Base-by-base conservation (phyloP, 2,113 vertebrate species). In the Danionella cerebrum region DNA sequence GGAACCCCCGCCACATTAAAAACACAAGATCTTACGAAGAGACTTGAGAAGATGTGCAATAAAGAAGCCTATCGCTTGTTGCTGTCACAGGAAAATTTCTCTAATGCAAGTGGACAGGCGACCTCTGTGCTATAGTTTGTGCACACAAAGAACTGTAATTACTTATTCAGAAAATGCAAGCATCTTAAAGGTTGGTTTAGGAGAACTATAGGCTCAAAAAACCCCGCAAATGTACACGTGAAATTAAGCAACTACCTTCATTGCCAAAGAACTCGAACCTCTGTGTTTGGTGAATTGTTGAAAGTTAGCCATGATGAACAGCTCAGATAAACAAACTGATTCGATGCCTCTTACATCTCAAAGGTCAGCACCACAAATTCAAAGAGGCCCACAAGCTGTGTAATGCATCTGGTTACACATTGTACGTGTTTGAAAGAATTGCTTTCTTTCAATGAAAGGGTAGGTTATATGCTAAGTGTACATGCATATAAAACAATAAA, bases 161-260 rank as follows among this genome's bases (percentile, higher is more conserved):
- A 82, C 74, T 65, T 72, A 78, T 82, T 82, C 80, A 82, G 58
- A 75, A 79, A 79, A 79, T 82, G 80, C 80, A 79, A 76, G 80
- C 77, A 78, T 78, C 72, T 73, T 72, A 67, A 76, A 79, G 76
- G 68, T 75, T 79, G 75, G 70, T 77, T 55, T 64, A 58, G 53
- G 59, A 76, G 67, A 59, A 78, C 68, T 72, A 58, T 63, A 71
- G 71, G 66, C 65, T 62, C 69, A 65, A 52, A 76, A 70, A 76
- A 59, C 24, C 38, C 19, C 67, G 67, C 42, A 36, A 18, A 52
- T 22, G 50, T 22, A 36, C 36, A 53, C 12, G 33, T 69, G 48
- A 72, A 65, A 77, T 58, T 64, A 68, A 72, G 72, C 31, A 38
- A 67, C 72, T 52, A 45, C 24, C 63, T 55, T 72, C 16, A 47